These are phyloP conservation scores for Manacus vitellinus DNA, from an alignment of 2,113 vertebrate species.

Conservation along the genomic window DNA sequence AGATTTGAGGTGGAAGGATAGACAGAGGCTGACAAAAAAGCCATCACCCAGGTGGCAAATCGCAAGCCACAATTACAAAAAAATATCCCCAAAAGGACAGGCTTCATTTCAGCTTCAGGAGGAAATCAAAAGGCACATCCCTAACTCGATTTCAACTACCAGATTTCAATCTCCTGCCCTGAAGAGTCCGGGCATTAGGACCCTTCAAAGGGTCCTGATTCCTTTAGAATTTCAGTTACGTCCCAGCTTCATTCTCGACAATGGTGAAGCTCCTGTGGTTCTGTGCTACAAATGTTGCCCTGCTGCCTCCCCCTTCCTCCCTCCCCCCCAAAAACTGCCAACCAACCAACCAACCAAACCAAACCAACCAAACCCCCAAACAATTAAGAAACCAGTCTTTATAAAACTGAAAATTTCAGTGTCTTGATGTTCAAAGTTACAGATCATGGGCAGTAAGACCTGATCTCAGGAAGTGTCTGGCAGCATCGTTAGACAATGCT, in stretches of 20 bases:
- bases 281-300: neutral
- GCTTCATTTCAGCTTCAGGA: slow-evolving; percentile 1
- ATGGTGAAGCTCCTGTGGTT: neutral
- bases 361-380: neutral
- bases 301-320: too few relatives aligned
- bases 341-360: neutral
- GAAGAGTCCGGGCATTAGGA: neutral
- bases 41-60: neutral
- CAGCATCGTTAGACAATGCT: neutral
- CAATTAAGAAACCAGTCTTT: neutral
- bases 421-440: neutral
- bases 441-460: fast-evolving
- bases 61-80: fast-evolving
- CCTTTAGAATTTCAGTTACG: neutral
- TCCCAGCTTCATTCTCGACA: neutral
- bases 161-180: slow-evolving; percentile 29
- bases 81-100: neutral
- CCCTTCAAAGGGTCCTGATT: neutral
- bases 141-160: neutral
- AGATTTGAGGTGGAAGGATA: neutral
- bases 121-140: slow-evolving; percentile 3
- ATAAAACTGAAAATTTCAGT: neutral
- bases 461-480: neutral
- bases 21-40: neutral
- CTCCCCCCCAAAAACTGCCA: neutral